Conservation (phyloP, 2,113 vertebrate species). For the Eupsittula cactorum region DNA sequence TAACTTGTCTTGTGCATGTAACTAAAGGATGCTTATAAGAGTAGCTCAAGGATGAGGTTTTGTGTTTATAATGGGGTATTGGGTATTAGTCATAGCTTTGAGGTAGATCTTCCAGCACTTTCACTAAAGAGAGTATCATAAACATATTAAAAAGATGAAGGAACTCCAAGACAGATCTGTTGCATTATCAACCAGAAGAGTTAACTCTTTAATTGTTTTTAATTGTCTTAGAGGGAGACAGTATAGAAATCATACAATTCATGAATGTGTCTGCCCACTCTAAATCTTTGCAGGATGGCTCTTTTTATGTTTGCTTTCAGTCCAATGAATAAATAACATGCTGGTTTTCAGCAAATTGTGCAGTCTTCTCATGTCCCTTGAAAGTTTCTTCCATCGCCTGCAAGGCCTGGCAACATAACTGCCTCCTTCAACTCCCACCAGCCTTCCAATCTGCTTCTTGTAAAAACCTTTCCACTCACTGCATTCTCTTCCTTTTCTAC, state of each 20-base stretch:
- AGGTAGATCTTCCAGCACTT: neutral
- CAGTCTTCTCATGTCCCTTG: neutral
- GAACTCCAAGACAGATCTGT: neutral
- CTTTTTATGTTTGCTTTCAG: neutral
- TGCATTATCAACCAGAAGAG: neutral
- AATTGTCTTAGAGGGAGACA: neutral
- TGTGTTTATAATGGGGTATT: neutral
- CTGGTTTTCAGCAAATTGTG: neutral
- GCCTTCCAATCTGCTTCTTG: neutral
- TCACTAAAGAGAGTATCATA: neutral
- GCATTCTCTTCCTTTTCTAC: neutral
- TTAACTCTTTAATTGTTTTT: neutral
- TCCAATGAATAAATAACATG: neutral
- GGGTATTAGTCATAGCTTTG: neutral
- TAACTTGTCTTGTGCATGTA: rapidly evolving
- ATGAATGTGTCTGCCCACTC: neutral
- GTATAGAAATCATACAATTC: neutral
- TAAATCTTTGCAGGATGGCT: neutral
- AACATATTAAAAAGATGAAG: neutral
- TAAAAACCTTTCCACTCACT: neutral
- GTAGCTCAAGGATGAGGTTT: neutral
- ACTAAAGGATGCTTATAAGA: neutral
- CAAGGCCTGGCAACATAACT: neutral
- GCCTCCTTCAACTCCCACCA: neutral
- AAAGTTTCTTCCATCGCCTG: neutral